Evolutionary conservation across 2,113 vertebrate genomes (phyloP), one percentile per base, ranked within the genome.

Genomic region (Taxidea taxus): DNA sequence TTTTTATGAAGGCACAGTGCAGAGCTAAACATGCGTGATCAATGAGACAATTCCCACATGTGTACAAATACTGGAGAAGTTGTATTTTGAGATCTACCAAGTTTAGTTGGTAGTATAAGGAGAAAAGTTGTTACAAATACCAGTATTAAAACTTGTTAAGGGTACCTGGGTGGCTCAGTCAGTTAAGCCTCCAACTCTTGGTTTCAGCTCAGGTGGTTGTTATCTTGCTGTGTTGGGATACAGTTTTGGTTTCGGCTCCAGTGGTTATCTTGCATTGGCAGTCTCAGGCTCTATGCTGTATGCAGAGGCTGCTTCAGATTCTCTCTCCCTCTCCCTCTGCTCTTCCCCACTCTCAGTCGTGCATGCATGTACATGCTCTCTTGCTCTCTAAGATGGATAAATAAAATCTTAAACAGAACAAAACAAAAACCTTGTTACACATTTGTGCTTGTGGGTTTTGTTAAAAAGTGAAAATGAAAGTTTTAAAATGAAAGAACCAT

Each of bases 371-470:
- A 64, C 62, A 31, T 14, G 13, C 62, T 34, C 29, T 34, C 62
- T 64, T 13, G 13, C 64, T 68, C 34, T 68, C 34, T 68, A n/a
- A n/a, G 64, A 68, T 68, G 34, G 34, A 68, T 10, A 68, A 68
- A 20, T 20, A 68, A 68, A n/a, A 68, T 68, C 64, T 20, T 68
- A 34, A 66, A 66, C 34, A n/a, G 51, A 54, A 54, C 51, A 54
- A 54, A 66, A 66, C 58, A 60, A 60, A 64, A 64, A 64, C 29
- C 29, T 87, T 77, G 42, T 81, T 68, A 68, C 6, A 94, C n/a
- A 78, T 83, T 96, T 94, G 27, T 87, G n/a, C 66, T 87, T 82
- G 18, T 77, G 25, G 44, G 39, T 70, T 93, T 95, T 95, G 75
- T 58, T 92, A 44, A 75, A 54, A 44, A 39, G 51, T 74, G 81